A percentile compares a stretch with the other conserved stretches of the same genome.
Conservation (phyloP, 2,797 vertebrate species). For the Mus spretus region DNA sequence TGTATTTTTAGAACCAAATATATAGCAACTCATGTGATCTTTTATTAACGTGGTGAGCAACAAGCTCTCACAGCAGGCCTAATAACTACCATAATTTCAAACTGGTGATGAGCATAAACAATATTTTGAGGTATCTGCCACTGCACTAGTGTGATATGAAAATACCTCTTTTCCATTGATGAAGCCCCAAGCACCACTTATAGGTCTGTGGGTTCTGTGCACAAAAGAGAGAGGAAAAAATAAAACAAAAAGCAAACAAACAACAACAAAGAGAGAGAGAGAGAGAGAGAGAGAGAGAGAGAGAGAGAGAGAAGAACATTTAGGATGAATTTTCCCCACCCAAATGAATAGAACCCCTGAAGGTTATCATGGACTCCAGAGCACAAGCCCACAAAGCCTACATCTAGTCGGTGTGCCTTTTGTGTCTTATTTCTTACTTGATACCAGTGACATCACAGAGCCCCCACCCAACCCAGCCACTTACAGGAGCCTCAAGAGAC, state of each 20-base stretch:
- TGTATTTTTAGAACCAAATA: slow-evolving; percentile 43
- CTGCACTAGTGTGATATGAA: background rate
- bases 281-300: background rate
- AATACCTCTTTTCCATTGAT: background rate
- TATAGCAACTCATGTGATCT: slow-evolving; percentile 13
- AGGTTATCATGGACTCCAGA: background rate
- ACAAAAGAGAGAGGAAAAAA: background rate
- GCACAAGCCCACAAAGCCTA: no score
- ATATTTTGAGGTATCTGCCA: slow-evolving; percentile 47
- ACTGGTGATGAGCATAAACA: slow-evolving; percentile 12
- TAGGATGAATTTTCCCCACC: background rate
- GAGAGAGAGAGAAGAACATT: background rate
- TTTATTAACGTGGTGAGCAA: slow-evolving; percentile 64
- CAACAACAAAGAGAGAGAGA: background rate
- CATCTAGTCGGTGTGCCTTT: rapidly evolving
- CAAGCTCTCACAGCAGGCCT: slow-evolving; percentile 27
- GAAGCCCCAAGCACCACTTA: background rate
- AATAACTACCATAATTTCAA: slow-evolving; percentile 49
- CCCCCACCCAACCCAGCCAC: background rate
- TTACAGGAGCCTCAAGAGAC: background rate
- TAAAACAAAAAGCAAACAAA: background rate
- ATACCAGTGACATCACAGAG: background rate
- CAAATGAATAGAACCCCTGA: background rate
- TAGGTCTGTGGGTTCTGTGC: background rate
- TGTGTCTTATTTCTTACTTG: background rate